phyloP scores from a whole-genome alignment of 2,888 invertebrate genomes.

The Malachius bipustulatus region DNA sequence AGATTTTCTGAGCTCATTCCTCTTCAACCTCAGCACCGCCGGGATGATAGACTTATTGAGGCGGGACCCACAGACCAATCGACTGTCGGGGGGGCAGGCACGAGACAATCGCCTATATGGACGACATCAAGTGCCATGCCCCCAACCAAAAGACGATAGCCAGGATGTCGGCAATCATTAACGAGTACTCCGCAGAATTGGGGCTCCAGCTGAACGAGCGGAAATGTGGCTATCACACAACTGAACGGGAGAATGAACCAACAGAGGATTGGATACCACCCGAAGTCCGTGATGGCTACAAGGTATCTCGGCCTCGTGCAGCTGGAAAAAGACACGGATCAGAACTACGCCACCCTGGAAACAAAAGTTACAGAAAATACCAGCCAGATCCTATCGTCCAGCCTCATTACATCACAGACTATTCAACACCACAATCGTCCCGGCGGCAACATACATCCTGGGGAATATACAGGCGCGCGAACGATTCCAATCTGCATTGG shows the following conservation, averaged over 20 bases:
- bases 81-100: no score
- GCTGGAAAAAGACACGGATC: neutral
- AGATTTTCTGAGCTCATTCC: no score
- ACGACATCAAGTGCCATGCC: conserved; percentile 2
- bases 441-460: neutral
- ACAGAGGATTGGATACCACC: neutral
- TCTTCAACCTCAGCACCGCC: no score
- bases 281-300: neutral
- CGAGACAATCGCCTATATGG: neutral
- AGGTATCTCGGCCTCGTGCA: conserved; percentile 2
- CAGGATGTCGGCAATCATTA: neutral
- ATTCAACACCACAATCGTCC: conserved; percentile 1
- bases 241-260: neutral
- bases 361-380: neutral
- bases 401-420: neutral
- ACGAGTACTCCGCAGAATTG: neutral
- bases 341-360: neutral
- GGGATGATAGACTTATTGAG: no score
- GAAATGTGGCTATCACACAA: neutral
- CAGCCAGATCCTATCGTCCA: neutral
- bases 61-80: no score
- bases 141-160: neutral
- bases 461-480: neutral
- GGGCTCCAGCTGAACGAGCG: neutral
- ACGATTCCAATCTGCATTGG: neutral